Conservation (phyloP, 35 echinoderm and acorn worm genomes). For the Ophioderma brevispina region DNA sequence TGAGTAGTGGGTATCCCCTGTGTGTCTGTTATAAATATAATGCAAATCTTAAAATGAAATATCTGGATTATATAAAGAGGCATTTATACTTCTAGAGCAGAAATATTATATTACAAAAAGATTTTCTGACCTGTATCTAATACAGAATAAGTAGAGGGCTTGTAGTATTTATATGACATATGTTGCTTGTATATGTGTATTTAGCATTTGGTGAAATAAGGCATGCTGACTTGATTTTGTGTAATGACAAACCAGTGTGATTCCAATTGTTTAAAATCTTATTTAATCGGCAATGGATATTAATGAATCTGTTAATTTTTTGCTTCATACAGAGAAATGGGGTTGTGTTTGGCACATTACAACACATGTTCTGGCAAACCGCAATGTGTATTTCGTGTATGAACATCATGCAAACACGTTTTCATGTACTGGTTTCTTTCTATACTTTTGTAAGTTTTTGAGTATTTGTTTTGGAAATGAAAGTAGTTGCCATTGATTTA, state of each 20-base stretch:
- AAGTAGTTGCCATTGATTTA: too few relatives aligned
- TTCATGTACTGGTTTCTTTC: too few relatives aligned
- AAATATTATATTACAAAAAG: not conserved
- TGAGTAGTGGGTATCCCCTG: not conserved
- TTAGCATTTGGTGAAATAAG: not conserved
- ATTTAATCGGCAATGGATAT: too few relatives aligned
- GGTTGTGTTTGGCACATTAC: too few relatives aligned
- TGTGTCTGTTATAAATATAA: not conserved
- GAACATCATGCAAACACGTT: too few relatives aligned
- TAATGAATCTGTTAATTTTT: too few relatives aligned
- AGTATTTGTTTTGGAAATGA: too few relatives aligned
- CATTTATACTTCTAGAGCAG: slow-evolving; percentile 8
- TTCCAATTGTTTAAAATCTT: not conserved
- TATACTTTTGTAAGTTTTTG: too few relatives aligned
- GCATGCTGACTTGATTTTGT: not conserved
- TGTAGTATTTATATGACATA: not conserved
- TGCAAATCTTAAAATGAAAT: not conserved
- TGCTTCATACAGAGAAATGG: too few relatives aligned
- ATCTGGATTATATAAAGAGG: not conserved
- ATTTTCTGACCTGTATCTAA: slow-evolving; percentile 5
- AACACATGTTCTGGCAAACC: too few relatives aligned
- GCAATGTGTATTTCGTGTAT: too few relatives aligned
- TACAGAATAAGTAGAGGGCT: not conserved
- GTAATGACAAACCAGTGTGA: not conserved
- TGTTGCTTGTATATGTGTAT: not conserved